Evolutionary conservation across 1,140 invertebrate genomes (phyloP).

Genomic region (Nixonia krombeini): DNA sequence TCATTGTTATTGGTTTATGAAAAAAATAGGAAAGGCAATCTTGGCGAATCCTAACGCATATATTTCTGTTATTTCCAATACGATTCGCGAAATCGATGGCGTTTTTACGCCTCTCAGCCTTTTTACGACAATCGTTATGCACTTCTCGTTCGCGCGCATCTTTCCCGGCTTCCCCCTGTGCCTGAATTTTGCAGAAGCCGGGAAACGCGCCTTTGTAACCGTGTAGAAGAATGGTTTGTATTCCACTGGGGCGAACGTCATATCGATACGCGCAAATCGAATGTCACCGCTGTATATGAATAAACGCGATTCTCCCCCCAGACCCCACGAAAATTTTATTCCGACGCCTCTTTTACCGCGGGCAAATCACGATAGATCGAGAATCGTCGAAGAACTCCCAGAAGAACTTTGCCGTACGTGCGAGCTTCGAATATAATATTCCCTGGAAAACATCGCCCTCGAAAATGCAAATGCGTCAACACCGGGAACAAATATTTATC

Average conservation of each 20-base stretch:
- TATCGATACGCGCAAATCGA: conserved; percentile 51
- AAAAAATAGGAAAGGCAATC: too few species aligned
- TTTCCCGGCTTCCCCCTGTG: not conserved
- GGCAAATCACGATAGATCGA: conserved; percentile 4
- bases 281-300: conserved; percentile 53
- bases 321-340: conserved; percentile 2
- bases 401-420: not conserved
- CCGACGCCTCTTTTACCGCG: conserved; percentile 1
- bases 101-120: not conserved
- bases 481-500: too few species aligned
- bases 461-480: conserved; percentile 3
- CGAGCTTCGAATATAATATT: not conserved
- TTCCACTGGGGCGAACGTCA: conserved; percentile 13
- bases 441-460: not conserved
- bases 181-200: not conserved
- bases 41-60: too few species aligned
- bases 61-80: not conserved
- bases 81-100: not conserved
- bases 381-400: not conserved
- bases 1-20: too few species aligned
- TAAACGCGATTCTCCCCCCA: conserved; percentile 20
- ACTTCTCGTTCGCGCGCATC: not conserved
- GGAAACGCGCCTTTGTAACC: not conserved
- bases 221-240: conserved; percentile 14
- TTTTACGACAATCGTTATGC: not conserved